Conservation (phyloP, 2,797 vertebrate genomes). For the Emys orbicularis region DNA sequence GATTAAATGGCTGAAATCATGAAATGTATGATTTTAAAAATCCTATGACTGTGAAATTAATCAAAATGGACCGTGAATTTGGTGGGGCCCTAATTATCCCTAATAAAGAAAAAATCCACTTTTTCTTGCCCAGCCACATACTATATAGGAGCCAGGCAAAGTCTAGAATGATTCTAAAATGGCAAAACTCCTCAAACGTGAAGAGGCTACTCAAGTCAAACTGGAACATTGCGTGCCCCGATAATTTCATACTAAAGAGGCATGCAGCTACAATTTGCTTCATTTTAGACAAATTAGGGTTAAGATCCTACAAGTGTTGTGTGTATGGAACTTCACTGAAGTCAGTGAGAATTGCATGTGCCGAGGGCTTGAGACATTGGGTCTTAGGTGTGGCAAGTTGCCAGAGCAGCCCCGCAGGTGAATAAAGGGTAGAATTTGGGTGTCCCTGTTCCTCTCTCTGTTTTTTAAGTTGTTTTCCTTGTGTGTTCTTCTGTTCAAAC, state of each 20-base stretch:
- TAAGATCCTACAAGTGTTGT: accelerated
- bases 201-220: not conserved
- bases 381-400: not conserved
- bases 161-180: conserved; percentile 2
- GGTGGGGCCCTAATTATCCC: not conserved
- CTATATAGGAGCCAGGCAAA: not conserved
- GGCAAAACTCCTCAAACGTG: not conserved
- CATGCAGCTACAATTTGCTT: not conserved
- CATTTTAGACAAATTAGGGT: not conserved
- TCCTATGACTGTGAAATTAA: too few relatives aligned
- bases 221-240: not conserved
- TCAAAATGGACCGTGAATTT: too few relatives aligned
- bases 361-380: not conserved
- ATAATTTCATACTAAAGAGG: not conserved
- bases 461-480: not conserved
- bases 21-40: too few relatives aligned
- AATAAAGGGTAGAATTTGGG: not conserved
- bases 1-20: too few relatives aligned
- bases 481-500: not conserved
- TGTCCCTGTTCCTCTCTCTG: not conserved
- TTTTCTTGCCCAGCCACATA: conserved; percentile 40
- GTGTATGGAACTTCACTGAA: not conserved
- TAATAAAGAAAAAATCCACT: conserved; percentile 31
- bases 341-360: not conserved
- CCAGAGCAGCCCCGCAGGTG: not conserved